These are phyloP conservation scores for Tinamus major DNA, from an alignment of 2,797 vertebrate species.

Conservation along the genomic window DNA sequence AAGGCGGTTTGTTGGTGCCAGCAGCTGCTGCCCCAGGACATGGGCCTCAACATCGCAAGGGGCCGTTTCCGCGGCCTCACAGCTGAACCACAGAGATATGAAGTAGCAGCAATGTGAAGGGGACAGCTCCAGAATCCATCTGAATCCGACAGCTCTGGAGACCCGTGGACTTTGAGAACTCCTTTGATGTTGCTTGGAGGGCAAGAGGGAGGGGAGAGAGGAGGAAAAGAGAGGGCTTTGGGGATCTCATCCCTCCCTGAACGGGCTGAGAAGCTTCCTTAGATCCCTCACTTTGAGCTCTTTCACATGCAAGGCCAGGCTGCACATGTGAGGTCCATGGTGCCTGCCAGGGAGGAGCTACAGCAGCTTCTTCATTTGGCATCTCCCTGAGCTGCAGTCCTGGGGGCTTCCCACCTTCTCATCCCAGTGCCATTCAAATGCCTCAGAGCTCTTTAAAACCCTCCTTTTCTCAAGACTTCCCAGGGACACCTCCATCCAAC, in stretches of 20 bases:
- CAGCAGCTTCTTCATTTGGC: rapidly evolving
- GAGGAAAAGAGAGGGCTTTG: neutral
- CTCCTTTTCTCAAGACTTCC: neutral
- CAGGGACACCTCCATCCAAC: neutral
- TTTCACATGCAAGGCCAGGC: neutral
- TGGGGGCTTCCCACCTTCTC: neutral
- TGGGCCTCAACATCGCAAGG: rapidly evolving
- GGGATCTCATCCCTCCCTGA: neutral
- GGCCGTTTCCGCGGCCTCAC: rapidly evolving
- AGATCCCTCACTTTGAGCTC: neutral
- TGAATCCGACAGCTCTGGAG: neutral
- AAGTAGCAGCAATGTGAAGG: neutral
- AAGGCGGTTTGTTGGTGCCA: neutral
- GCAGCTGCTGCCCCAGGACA: rapidly evolving
- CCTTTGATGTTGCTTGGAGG: neutral
- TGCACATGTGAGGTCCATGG: neutral
- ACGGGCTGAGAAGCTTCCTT: neutral
- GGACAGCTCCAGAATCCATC: neutral
- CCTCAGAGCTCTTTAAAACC: neutral
- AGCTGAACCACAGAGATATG: neutral
- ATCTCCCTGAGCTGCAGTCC: neutral
- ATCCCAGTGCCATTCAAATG: neutral
- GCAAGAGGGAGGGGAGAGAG: neutral
- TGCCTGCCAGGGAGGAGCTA: neutral
- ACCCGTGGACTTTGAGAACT: neutral